Evolutionary conservation across 1,140 invertebrate species (phyloP).

Genomic region (Orius insidiosus): DNA sequence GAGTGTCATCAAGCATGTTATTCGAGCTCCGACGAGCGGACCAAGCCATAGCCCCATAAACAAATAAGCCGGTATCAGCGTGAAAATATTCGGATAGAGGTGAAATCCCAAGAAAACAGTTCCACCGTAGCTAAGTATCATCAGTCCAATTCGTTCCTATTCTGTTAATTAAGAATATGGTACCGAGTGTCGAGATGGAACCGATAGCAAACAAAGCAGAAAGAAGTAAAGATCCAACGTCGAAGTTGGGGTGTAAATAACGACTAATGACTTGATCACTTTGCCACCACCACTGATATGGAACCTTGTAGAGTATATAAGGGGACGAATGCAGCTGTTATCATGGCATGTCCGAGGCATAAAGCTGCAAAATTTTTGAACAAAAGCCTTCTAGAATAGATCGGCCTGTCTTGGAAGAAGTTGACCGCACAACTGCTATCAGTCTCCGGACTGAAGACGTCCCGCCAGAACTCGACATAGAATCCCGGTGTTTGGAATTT

Average conservation of each 20-base stretch:
- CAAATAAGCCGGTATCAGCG: constrained; percentile 38
- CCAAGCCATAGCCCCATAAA: constrained; percentile 37
- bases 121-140: constrained; percentile 30
- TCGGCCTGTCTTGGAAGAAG: constrained; percentile 24
- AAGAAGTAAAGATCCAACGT: constrained; percentile 34
- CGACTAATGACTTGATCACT: constrained; percentile 18
- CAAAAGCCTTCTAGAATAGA: constrained; percentile 26
- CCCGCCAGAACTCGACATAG: constrained; percentile 44
- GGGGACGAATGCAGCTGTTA: constrained; percentile 42
- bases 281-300: constrained; percentile 20
- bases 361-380: constrained; percentile 35
- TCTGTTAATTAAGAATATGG: constrained; percentile 33
- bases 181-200: constrained; percentile 32
- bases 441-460: constrained; percentile 46
- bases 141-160: constrained; percentile 33
- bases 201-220: constrained; percentile 34
- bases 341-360: constrained; percentile 36
- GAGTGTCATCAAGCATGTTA: constrained; percentile 37
- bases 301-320: constrained; percentile 36
- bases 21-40: constrained; percentile 33
- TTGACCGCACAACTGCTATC: constrained; percentile 33
- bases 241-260: constrained; percentile 20
- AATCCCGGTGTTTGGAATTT: constrained; percentile 35
- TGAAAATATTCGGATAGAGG: constrained; percentile 39
- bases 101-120: constrained; percentile 40